These are phyloP conservation scores for Chrysogorgia sp. DNA, from an alignment of 92 coral and sea anemone genomes.

Conservation along the genomic window DNA sequence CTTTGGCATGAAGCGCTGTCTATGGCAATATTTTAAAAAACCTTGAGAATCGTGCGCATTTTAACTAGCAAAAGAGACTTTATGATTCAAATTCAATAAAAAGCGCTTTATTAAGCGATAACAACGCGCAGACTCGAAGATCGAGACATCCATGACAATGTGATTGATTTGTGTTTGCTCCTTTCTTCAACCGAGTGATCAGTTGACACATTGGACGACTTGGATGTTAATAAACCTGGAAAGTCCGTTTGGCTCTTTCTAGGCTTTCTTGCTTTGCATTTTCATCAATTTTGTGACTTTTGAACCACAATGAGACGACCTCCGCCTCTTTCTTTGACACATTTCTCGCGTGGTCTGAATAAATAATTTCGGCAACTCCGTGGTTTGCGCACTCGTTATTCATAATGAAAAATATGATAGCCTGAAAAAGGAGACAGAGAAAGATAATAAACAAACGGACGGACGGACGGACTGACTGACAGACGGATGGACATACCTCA, in stretches of 20 bases:
- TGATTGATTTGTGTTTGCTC: too few relatives aligned
- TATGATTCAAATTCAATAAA: too few relatives aligned
- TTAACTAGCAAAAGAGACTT: too few relatives aligned
- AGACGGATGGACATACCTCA: conserved; percentile 79
- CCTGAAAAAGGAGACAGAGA: conserved; percentile 51
- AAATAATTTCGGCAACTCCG: conserved; percentile 63
- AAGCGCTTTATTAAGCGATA: too few relatives aligned
- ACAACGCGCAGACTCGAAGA: too few relatives aligned
- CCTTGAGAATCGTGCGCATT: too few relatives aligned
- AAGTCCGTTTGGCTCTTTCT: conserved; percentile 39
- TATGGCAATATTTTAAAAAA: too few relatives aligned
- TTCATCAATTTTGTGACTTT: conserved; percentile 28
- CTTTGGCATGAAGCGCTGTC: too few relatives aligned
- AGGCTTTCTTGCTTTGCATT: conserved; percentile 37
- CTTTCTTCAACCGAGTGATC: too few relatives aligned
- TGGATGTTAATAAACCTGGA: too few relatives aligned
- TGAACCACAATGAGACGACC: conserved; percentile 40
- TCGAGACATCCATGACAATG: too few relatives aligned
- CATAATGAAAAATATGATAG: conserved; percentile 69
- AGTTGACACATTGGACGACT: too few relatives aligned
- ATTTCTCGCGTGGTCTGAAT: conserved; percentile 42
- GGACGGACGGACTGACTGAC: background rate
- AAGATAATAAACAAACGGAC: background rate
- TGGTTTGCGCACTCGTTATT: conserved; percentile 58
- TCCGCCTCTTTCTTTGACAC: conserved; percentile 32